These are phyloP conservation scores for Channa argus DNA, from an alignment of 2,113 vertebrate genomes.

Conservation along the genomic window DNA sequence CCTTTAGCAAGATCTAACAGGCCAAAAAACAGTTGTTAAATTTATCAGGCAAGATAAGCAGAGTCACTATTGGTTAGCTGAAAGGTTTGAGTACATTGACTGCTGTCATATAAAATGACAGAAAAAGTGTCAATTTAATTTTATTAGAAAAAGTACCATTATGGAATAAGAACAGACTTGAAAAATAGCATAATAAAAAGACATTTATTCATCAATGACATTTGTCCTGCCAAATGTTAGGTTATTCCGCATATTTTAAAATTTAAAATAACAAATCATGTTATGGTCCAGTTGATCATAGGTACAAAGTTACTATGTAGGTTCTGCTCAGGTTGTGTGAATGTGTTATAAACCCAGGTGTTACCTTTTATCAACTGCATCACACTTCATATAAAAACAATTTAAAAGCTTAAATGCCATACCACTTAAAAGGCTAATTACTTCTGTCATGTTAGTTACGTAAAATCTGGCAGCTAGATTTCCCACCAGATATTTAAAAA, in stretches of 20 bases:
- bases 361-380: conserved; percentile 29
- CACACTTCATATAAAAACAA: conserved; percentile 50
- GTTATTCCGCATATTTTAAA: neutral
- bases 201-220: no score
- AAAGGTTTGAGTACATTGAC: no score
- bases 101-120: no score
- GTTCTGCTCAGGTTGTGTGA: conserved; percentile 59
- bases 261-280: neutral
- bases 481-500: conserved; percentile 44
- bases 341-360: conserved; percentile 56
- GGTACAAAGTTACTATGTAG: conserved; percentile 13
- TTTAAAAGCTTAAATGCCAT: conserved; percentile 36
- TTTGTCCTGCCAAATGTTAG: conserved; percentile 1
- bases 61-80: no score
- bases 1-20: no score
- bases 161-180: neutral
- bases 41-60: neutral
- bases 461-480: conserved; percentile 33
- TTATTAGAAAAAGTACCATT: neutral
- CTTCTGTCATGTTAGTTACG: conserved; percentile 21
- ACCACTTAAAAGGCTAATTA: conserved; percentile 26
- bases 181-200: no score
- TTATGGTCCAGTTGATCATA: neutral
- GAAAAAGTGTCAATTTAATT: no score
- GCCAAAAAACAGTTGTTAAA: neutral